A percentile compares a stretch with the other conserved stretches of the same genome.
Evolutionary conservation across 2,113 vertebrate genomes (phyloP).

Genomic region (Corythoichthys intestinalis): DNA sequence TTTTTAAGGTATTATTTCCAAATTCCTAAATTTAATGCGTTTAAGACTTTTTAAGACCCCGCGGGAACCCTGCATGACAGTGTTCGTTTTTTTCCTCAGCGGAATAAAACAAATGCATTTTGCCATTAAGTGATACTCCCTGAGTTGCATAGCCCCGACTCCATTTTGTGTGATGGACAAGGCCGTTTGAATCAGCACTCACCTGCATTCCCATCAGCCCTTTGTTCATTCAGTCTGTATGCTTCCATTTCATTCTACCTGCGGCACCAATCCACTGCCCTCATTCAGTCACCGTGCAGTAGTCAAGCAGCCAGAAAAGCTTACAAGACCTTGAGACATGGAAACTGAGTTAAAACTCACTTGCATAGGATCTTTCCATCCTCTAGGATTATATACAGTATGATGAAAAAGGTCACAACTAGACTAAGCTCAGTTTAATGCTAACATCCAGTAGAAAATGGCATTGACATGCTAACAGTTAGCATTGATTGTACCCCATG

Average conservation of each 20-base stretch:
- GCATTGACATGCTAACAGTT: too few relatives aligned
- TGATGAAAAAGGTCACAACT: neutral
- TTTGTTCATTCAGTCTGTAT: constrained; percentile 30
- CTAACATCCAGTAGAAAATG: too few relatives aligned
- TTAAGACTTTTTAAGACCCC: too few relatives aligned
- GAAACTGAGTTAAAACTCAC: neutral
- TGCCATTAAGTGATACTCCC: constrained; percentile 19
- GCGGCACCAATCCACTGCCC: constrained; percentile 48
- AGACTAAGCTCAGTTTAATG: too few relatives aligned
- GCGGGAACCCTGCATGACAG: too few relatives aligned
- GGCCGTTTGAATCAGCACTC: constrained; percentile 38
- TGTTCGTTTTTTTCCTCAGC: too few relatives aligned
- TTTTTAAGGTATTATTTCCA: too few relatives aligned
- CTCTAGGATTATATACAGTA: too few relatives aligned
- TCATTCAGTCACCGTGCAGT: constrained; percentile 53
- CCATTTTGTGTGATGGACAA: constrained; percentile 35
- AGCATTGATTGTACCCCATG: too few relatives aligned
- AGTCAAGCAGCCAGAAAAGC: constrained; percentile 29
- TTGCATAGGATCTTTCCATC: too few relatives aligned
- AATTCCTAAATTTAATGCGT: too few relatives aligned
- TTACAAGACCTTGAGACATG: constrained; percentile 11
- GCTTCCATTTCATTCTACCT: constrained; percentile 34
- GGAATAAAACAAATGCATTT: constrained; percentile 5
- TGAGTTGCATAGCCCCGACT: constrained; percentile 32
- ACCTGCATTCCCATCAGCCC: constrained; percentile 47